A percentile compares a stretch with the other conserved stretches of the same genome.
phyloP scores from a whole-genome alignment of 2,797 vertebrate species.

The Lophius americanus region DNA sequence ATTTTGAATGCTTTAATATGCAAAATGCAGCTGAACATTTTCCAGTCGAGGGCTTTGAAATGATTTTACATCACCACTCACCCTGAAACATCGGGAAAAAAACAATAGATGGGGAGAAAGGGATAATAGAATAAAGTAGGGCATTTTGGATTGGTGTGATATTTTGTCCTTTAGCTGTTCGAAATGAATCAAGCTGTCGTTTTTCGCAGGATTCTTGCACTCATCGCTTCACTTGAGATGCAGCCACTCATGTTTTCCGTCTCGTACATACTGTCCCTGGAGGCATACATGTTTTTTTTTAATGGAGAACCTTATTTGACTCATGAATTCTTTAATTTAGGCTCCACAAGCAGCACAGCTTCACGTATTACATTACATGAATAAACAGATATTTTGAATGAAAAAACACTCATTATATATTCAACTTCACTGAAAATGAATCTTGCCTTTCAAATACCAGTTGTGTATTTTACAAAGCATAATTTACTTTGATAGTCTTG shows the following conservation, averaged over 20 bases:
- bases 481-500: constrained; percentile 6
- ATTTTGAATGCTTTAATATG: constrained; percentile 70
- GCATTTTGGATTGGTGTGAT: constrained; percentile 32
- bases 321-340: not conserved
- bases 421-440: not conserved
- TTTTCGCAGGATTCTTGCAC: constrained; percentile 3
- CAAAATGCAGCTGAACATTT: constrained; percentile 69
- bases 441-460: not conserved
- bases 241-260: not conserved
- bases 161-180: constrained; percentile 32
- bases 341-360: not conserved
- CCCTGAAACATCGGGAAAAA: constrained; percentile 55
- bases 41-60: constrained; percentile 65
- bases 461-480: constrained; percentile 1
- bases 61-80: constrained; percentile 62
- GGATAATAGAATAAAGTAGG: constrained; percentile 30
- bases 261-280: not conserved
- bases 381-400: not conserved
- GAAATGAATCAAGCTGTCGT: constrained; percentile 20
- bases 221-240: constrained; percentile 8
- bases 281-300: constrained; percentile 1
- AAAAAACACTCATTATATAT: not conserved
- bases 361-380: not conserved
- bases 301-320: not conserved
- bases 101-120: constrained; percentile 42